A percentile compares a stretch with the other conserved stretches of the same genome.
These are phyloP conservation scores for Drosophila buzzatii DNA, from an alignment of 2,888 invertebrate species.

Conservation along the genomic window DNA sequence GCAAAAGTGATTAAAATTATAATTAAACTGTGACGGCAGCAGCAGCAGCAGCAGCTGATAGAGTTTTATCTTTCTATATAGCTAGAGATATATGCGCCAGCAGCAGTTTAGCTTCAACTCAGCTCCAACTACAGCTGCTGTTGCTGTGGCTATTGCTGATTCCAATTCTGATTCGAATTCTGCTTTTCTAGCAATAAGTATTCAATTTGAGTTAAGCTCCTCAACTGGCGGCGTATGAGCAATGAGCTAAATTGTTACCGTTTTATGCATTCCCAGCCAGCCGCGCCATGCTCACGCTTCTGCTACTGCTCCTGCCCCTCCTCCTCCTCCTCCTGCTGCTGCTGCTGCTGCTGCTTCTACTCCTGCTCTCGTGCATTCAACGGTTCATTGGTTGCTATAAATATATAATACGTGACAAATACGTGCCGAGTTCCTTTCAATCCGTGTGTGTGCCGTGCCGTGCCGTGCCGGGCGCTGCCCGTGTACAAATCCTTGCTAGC, in stretches of 20 bases:
- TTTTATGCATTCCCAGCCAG: constrained; percentile 68
- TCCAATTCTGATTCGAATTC: constrained; percentile 4
- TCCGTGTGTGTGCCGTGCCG: constrained; percentile 36
- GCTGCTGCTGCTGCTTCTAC: not conserved
- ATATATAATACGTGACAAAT: constrained; percentile 81
- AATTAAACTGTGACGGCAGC: constrained; percentile 77
- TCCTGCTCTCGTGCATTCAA: constrained; percentile 66
- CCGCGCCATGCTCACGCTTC: not conserved
- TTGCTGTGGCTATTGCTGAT: too few species aligned
- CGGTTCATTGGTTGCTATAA: constrained; percentile 81
- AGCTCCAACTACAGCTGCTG: not conserved
- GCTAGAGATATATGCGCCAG: not conserved
- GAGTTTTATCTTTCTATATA: constrained; percentile 36
- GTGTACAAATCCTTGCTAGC: constrained; percentile 71
- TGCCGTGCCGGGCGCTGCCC: constrained; percentile 14
- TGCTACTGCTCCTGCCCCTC: not conserved
- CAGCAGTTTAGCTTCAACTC: constrained; percentile 4
- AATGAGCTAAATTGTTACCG: constrained; percentile 59
- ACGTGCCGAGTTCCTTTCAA: constrained; percentile 80
- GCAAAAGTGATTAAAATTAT: constrained; percentile 80
- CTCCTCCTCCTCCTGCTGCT: not conserved
- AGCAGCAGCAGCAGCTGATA: constrained; percentile 51
- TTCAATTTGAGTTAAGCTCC: constrained; percentile 74
- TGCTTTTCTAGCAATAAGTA: constrained; percentile 51
- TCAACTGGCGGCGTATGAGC: constrained; percentile 72